A percentile compares a stretch with the other conserved stretches of the same genome.
These are phyloP conservation scores for Ophiothrix spiculata DNA, from an alignment of 35 echinoderm and acorn worm species.

Conservation along the genomic window DNA sequence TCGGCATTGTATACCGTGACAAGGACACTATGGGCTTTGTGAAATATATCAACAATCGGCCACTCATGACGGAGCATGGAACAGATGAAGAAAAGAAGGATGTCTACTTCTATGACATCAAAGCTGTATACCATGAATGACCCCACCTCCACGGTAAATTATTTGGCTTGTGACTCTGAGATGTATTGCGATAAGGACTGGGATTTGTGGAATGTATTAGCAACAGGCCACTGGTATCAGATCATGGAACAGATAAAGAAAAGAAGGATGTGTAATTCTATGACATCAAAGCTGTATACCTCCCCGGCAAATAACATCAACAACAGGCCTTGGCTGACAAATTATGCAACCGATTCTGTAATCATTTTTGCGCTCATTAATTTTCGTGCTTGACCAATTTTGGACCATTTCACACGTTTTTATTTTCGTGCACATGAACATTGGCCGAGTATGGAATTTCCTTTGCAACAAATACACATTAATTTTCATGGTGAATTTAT, in stretches of 20 bases:
- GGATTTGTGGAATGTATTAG: constrained; percentile 88
- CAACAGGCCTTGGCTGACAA: no score
- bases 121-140: constrained; percentile 89
- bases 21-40: constrained; percentile 85
- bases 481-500: no score
- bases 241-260: not conserved
- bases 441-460: no score
- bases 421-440: no score
- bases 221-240: constrained; percentile 32
- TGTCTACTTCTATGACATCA: constrained; percentile 71
- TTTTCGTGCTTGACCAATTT: no score
- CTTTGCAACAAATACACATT: no score
- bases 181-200: constrained; percentile 94
- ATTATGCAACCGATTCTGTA: no score
- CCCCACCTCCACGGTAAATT: no score
- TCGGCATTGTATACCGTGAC: constrained; percentile 88
- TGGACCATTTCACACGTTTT: no score
- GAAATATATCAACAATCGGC: constrained; percentile 86
- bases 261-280: constrained; percentile 46
- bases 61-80: constrained; percentile 5
- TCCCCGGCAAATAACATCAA: no score
- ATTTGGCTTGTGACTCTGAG: no score
- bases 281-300: constrained; percentile 79
- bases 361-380: no score
- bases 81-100: not conserved